Evolutionary conservation across 2,113 vertebrate species (phyloP).

Genomic region (Cervus canadensis): DNA sequence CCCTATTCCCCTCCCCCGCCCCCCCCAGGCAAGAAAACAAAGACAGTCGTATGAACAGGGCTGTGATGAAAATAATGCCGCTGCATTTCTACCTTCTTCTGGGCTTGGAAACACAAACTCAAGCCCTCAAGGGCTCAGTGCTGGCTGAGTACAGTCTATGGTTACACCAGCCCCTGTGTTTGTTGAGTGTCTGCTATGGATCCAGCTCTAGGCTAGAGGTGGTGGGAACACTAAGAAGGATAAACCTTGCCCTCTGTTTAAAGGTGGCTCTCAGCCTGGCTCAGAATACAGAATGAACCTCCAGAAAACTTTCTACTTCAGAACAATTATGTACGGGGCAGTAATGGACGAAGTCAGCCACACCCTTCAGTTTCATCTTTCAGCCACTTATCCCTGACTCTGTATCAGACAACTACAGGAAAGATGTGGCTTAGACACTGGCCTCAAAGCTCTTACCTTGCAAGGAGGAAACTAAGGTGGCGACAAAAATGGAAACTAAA

Average conservation of each 20-base stretch:
- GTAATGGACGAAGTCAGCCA: not conserved
- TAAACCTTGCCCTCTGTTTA: not conserved
- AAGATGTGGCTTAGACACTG: not conserved
- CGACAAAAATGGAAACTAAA: not conserved
- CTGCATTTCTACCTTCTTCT: not conserved
- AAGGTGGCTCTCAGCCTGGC: not conserved
- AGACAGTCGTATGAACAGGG: not conserved
- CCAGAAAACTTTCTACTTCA: not conserved
- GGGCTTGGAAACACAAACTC: not conserved
- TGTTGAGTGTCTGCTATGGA: not conserved
- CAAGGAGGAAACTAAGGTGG: not conserved
- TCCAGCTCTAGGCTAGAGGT: not conserved
- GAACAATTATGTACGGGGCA: not conserved
- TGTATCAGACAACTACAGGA: not conserved
- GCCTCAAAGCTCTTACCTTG: not conserved
- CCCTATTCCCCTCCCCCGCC: not conserved
- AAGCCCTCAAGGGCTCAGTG: not conserved
- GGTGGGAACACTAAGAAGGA: not conserved
- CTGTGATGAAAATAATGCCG: not conserved
- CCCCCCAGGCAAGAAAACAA: slow-evolving; percentile 45
- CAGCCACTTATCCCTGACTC: not conserved
- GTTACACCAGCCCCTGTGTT: not conserved
- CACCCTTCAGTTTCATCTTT: not conserved
- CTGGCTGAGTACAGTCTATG: not conserved
- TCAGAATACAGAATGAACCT: not conserved